Evolutionary conservation across 2,888 invertebrate species (phyloP), one percentile per base, ranked within the genome.

Genomic region (Hirtodrosophila histrioides): DNA sequence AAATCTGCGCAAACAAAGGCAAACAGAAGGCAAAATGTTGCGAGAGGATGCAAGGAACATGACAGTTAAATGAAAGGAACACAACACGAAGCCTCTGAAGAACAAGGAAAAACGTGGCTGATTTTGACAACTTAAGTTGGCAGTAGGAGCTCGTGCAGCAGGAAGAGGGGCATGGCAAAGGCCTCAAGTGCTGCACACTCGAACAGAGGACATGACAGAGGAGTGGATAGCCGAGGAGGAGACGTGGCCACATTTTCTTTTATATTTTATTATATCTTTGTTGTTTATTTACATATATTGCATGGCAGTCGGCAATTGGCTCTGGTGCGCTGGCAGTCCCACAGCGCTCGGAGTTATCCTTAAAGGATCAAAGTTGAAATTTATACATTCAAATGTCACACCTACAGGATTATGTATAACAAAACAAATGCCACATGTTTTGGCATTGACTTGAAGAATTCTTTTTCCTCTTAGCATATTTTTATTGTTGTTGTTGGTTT

Each of bases 301-400:
- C 50, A 40, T 68, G 70, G 53, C 51, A 53, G 66, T 53, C 40
- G 72, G 65, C 70, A 77, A 79, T 83, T 84, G 78, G 81, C 75
- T 83, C 29, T 56, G 27, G 27, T 27, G 27, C 27, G 70, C 29
- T 43, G 70, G 60, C 56, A 68, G 23, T 69, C 69, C 61, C 69
- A 48, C 29, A 51, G 55, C 40, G 48, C 60, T 69, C 12, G n/a
- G 65, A 71, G 65, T 75, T 86, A 84, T 88, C 78, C 88, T 80
- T 76, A 78, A 72, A 78, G 85, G 88, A 88, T 88, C 87, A 86
- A 85, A 89, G 86, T 69, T 78, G 89, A 86, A 85, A 88, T 75
- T 80, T 75, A 86, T 78, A 79, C 81, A 89, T 75, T 67, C 86
- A 62, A 82, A 77, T 88, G 85, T 80, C 78, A 74, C 88, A 86